A percentile compares a stretch with the other conserved stretches of the same genome.
These are phyloP conservation scores for Probosciger aterrimus DNA, from an alignment of 2,113 vertebrate genomes.

Conservation along the genomic window DNA sequence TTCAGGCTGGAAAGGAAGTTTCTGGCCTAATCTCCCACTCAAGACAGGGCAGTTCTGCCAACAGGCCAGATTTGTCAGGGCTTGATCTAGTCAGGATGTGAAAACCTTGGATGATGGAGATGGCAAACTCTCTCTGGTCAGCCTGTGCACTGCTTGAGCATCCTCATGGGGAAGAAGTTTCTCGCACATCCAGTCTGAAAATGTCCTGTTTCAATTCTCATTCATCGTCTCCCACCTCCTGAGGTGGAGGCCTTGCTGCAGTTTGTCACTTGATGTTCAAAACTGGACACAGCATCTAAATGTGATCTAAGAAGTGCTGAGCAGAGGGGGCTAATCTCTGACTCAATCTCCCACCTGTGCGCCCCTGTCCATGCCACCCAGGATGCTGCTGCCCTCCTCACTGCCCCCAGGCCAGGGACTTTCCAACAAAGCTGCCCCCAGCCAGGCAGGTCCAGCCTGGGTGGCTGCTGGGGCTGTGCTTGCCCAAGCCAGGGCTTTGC, in stretches of 20 bases:
- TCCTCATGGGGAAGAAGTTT: background rate
- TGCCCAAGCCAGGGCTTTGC: background rate
- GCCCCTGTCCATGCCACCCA: background rate
- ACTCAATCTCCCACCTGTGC: accelerated
- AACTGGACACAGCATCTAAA: background rate
- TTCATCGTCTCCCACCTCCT: background rate
- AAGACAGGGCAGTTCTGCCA: background rate
- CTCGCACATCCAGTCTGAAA: background rate
- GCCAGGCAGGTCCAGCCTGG: background rate
- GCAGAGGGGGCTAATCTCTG: background rate
- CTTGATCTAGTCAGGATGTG: background rate
- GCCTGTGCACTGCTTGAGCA: background rate
- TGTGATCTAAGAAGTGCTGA: background rate
- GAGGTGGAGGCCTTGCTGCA: background rate
- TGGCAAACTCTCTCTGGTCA: background rate
- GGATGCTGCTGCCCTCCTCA: background rate
- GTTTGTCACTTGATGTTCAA: background rate
- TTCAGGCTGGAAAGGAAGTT: background rate
- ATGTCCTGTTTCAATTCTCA: background rate
- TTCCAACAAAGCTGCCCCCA: background rate
- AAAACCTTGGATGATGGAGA: background rate
- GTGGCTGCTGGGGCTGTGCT: background rate
- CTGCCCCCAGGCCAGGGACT: too few species aligned
- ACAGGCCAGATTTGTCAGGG: background rate
- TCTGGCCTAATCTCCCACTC: background rate